These are phyloP conservation scores for Macaria liturata DNA, from an alignment of 2,888 invertebrate species.

Conservation along the genomic window DNA sequence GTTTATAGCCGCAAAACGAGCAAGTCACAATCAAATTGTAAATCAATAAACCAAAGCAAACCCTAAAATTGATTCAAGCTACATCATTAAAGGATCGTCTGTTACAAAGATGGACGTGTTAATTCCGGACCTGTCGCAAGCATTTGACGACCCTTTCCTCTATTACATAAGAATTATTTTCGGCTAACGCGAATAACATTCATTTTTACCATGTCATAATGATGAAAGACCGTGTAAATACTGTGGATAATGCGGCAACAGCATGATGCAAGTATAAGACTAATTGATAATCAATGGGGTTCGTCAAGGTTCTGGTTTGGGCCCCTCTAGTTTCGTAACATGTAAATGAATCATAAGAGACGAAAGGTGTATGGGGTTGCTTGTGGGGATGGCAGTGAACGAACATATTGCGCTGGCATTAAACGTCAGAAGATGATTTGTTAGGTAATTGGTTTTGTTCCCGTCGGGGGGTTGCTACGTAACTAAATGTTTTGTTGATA, in stretches of 20 bases:
- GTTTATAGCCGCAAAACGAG: slow-evolving; percentile 54
- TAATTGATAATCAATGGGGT: slow-evolving; percentile 82
- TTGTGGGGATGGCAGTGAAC: slow-evolving; percentile 51
- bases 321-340: slow-evolving; percentile 37
- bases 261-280: slow-evolving; percentile 76
- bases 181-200: slow-evolving; percentile 32
- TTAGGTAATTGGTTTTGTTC: slow-evolving; percentile 79
- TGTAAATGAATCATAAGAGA: slow-evolving; percentile 75
- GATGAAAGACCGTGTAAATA: slow-evolving; percentile 76
- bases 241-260: slow-evolving; percentile 76
- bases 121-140: slow-evolving; percentile 49
- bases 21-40: slow-evolving; percentile 73
- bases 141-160: slow-evolving; percentile 45
- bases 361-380: slow-evolving; percentile 36
- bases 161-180: slow-evolving; percentile 46
- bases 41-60: slow-evolving; percentile 75
- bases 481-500: slow-evolving; percentile 72
- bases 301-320: slow-evolving; percentile 50
- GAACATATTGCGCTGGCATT: slow-evolving; percentile 80
- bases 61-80: slow-evolving; percentile 74
- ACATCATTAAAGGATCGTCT: slow-evolving; percentile 77
- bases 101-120: slow-evolving; percentile 78
- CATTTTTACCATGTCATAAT: slow-evolving; percentile 64
- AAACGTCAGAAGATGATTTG: slow-evolving; percentile 82
- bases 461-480: slow-evolving; percentile 70